These are phyloP conservation scores for Mya arenaria DNA, from an alignment of 1,140 invertebrate genomes.

Conservation along the genomic window DNA sequence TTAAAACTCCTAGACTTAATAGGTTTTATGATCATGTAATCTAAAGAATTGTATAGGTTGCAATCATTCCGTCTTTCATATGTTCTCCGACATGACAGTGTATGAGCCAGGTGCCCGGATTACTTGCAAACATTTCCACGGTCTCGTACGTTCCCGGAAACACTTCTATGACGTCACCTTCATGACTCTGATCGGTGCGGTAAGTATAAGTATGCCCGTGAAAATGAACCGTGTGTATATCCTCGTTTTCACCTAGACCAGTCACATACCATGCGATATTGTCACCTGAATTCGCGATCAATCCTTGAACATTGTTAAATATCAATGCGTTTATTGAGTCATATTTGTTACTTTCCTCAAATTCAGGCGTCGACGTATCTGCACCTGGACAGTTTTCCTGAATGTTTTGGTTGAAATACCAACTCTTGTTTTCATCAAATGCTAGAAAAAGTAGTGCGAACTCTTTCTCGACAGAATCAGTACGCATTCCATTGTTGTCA, in stretches of 20 bases:
- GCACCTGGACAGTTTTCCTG: slow-evolving; percentile 60
- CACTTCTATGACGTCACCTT: slow-evolving; percentile 73
- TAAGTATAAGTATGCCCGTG: slow-evolving; percentile 74
- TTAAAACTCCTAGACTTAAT: no score
- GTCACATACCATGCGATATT: slow-evolving; percentile 73
- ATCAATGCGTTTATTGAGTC: slow-evolving; percentile 73
- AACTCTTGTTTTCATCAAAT: slow-evolving; percentile 74
- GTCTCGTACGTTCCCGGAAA: slow-evolving; percentile 73
- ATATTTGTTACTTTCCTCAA: slow-evolving; percentile 70
- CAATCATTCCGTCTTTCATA: slow-evolving; percentile 64
- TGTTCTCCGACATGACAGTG: slow-evolving; percentile 71
- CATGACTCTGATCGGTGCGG: slow-evolving; percentile 55
- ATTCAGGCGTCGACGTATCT: slow-evolving; percentile 44
- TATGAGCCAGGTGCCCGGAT: slow-evolving; percentile 73
- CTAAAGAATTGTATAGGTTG: slow-evolving; percentile 52
- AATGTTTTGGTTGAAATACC: slow-evolving; percentile 73
- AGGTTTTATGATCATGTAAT: no score
- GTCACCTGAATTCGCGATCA: slow-evolving; percentile 66
- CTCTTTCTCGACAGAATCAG: slow-evolving; percentile 67
- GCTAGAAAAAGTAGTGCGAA: slow-evolving; percentile 73
- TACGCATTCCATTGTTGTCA: slow-evolving; percentile 29
- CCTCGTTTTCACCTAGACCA: slow-evolving; percentile 69
- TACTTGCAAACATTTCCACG: slow-evolving; percentile 72
- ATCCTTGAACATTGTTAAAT: slow-evolving; percentile 68
- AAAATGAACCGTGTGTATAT: slow-evolving; percentile 77